Conservation (phyloP, 2,797 vertebrate genomes). For the Carduelis carduelis region DNA sequence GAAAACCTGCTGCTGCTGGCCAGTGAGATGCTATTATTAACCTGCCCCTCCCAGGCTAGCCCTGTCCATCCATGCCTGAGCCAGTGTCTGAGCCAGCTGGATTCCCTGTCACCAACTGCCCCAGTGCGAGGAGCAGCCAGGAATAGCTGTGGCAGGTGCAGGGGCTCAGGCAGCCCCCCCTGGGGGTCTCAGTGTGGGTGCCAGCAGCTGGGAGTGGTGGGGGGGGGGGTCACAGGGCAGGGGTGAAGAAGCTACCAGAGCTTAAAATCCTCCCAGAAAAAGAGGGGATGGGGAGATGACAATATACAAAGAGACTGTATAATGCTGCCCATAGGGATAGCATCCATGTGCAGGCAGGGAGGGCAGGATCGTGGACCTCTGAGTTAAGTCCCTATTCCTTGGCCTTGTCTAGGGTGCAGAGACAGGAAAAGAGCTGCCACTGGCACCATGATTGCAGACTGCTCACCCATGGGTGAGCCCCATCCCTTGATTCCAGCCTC, state of each 20-base stretch:
- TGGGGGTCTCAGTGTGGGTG: rapidly evolving
- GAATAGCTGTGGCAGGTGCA: slow-evolving; percentile 1
- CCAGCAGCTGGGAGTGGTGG: not conserved
- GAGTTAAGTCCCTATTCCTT: not conserved
- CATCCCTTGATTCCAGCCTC: not conserved
- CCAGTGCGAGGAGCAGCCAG: rapidly evolving
- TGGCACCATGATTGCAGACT: rapidly evolving
- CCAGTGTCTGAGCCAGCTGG: not conserved
- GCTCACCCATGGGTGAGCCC: not conserved
- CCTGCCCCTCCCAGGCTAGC: not conserved
- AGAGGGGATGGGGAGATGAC: not conserved
- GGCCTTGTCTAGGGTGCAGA: rapidly evolving
- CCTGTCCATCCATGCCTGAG: rapidly evolving
- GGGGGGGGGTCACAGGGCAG: not conserved
- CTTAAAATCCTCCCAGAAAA: not conserved
- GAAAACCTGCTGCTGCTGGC: not conserved
- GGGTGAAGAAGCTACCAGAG: not conserved
- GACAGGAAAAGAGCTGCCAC: not conserved
- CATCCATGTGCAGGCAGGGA: not conserved
- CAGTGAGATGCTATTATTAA: not conserved
- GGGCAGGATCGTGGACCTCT: rapidly evolving
- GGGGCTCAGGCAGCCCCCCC: rapidly evolving
- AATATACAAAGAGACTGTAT: rapidly evolving
- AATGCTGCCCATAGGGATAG: not conserved
- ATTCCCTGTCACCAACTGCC: not conserved